phyloP scores from a whole-genome alignment of 2,888 invertebrate genomes.

The Epinotia bilunana region DNA sequence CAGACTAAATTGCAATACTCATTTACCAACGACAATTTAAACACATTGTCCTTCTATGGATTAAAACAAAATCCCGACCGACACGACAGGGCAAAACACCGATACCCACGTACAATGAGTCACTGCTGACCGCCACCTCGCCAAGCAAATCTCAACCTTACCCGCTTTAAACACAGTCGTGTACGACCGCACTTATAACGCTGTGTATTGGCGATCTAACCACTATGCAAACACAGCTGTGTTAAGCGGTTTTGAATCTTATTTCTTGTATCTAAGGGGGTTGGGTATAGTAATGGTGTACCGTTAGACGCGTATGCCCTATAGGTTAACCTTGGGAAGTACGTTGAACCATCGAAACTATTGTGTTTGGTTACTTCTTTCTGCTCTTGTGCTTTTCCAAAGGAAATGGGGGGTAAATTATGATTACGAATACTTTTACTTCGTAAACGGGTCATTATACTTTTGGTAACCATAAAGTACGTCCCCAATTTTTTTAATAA shows the following conservation, averaged over 20 bases:
- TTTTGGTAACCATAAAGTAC: too few relatives aligned
- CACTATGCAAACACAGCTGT: neutral
- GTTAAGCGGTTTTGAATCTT: neutral
- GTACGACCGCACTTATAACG: neutral
- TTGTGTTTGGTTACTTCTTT: constrained; percentile 13
- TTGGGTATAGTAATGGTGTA: neutral
- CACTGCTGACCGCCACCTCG: neutral
- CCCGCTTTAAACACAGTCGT: neutral
- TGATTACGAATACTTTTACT: neutral
- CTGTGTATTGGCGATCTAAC: neutral
- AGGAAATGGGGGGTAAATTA: neutral
- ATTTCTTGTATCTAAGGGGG: neutral
- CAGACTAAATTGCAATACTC: neutral
- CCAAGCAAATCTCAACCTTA: neutral
- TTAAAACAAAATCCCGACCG: constrained; percentile 7
- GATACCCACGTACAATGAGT: constrained; percentile 8
- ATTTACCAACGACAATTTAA: neutral
- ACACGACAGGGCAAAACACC: constrained; percentile 13
- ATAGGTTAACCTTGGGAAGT: constrained; percentile 32
- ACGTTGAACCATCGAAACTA: constrained; percentile 37
- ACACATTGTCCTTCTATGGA: neutral
- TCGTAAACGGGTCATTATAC: too few relatives aligned
- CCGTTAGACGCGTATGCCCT: constrained; percentile 39
- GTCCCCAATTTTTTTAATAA: too few relatives aligned
- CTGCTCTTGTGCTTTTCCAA: neutral